phyloP scores from a whole-genome alignment of 2,113 vertebrate genomes.

The Murina feae region DNA sequence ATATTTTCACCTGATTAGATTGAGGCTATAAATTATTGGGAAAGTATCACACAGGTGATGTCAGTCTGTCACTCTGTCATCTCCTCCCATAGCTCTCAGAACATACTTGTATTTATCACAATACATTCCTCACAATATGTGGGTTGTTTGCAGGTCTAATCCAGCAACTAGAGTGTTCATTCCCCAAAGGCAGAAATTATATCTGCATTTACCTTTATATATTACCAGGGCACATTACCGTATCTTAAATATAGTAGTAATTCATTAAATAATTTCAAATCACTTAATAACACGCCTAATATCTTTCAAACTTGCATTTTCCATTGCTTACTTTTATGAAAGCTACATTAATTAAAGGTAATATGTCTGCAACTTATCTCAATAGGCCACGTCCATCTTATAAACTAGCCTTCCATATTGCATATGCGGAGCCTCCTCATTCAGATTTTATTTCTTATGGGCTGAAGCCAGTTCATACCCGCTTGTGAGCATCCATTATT shows the following conservation, averaged over 20 bases:
- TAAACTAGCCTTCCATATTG: background rate
- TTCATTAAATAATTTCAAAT: background rate
- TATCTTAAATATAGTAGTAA: background rate
- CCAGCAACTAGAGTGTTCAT: background rate
- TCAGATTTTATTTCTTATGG: background rate
- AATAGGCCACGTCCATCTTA: background rate
- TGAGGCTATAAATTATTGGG: background rate
- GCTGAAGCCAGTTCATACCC: background rate
- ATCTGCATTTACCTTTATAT: background rate
- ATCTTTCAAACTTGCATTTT: background rate
- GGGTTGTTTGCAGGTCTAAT: background rate
- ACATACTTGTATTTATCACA: background rate
- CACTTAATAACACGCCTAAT: background rate
- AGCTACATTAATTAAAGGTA: slow-evolving; percentile 3
- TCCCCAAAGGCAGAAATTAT: background rate
- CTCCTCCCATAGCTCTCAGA: background rate
- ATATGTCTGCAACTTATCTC: background rate
- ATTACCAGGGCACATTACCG: background rate
- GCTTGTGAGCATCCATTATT: background rate
- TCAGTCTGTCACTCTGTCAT: background rate
- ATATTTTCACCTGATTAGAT: background rate
- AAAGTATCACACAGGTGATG: background rate
- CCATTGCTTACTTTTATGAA: background rate
- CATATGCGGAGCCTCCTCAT: background rate
- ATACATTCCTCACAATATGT: background rate